Conservation (phyloP, 1,140 invertebrate species). For the Bombus polaris region DNA sequence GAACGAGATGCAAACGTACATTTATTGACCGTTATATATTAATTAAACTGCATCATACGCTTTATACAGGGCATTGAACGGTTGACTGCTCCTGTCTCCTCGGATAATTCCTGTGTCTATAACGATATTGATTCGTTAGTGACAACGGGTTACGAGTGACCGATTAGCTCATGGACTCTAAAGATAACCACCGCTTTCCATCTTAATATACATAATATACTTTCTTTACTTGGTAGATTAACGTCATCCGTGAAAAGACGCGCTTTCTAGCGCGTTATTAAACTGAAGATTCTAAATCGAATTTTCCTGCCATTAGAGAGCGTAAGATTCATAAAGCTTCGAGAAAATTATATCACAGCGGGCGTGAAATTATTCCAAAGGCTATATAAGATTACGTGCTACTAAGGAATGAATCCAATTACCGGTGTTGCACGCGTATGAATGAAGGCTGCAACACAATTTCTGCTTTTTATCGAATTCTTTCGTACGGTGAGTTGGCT, state of each 20-base stretch:
- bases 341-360: background rate
- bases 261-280: background rate
- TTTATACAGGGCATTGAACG: conserved; percentile 59
- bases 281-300: background rate
- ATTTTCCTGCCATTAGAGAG: background rate
- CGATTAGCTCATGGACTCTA: background rate
- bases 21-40: conserved; percentile 50
- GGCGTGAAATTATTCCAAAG: conserved; percentile 12
- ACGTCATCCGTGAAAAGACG: background rate
- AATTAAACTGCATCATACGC: conserved; percentile 52
- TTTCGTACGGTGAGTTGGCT: background rate
- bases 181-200: conserved; percentile 10
- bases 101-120: conserved; percentile 61
- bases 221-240: conserved; percentile 1
- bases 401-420: conserved; percentile 38
- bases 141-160: conserved; percentile 23
- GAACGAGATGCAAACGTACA: conserved; percentile 26
- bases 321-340: background rate
- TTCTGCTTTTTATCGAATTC: background rate
- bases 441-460: conserved; percentile 4
- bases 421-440: conserved; percentile 1
- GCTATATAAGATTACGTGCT: conserved; percentile 1
- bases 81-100: conserved; percentile 62
- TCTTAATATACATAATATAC: background rate
- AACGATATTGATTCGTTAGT: conserved; percentile 61